phyloP scores from a whole-genome alignment of 1,140 invertebrate genomes.

The Tenebrio molitor region DNA sequence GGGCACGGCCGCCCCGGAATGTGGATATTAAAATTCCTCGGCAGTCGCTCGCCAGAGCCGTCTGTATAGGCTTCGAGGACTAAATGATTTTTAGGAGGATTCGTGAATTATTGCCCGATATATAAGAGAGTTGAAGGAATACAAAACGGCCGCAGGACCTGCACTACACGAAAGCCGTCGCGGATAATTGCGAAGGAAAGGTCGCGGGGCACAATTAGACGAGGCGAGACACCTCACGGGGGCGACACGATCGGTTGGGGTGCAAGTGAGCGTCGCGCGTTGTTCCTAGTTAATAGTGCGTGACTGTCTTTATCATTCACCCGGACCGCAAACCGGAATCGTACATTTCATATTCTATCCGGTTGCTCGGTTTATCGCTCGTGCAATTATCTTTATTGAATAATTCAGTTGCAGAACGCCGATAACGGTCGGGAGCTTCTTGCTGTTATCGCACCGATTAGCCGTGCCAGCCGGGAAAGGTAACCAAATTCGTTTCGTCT shows the following conservation, averaged over 20 bases:
- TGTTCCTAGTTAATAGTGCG: slow-evolving; percentile 28
- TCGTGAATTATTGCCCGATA: slow-evolving; percentile 54
- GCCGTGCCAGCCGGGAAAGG: too few relatives aligned
- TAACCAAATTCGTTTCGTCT: too few relatives aligned
- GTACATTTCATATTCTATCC: slow-evolving; percentile 32
- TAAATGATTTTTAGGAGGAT: slow-evolving; percentile 57
- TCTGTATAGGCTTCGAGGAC: slow-evolving; percentile 48
- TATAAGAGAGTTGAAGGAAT: slow-evolving; percentile 32
- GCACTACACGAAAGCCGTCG: too few relatives aligned
- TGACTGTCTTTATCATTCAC: slow-evolving; percentile 31
- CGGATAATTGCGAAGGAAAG: too few relatives aligned
- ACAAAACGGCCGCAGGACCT: too few relatives aligned
- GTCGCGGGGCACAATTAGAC: too few relatives aligned
- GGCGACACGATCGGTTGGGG: slow-evolving; percentile 2
- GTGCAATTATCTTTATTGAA: slow-evolving; percentile 17
- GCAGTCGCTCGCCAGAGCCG: slow-evolving; percentile 47
- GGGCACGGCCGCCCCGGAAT: slow-evolving; percentile 41
- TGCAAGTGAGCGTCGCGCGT: slow-evolving; percentile 19
- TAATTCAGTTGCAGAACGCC: slow-evolving; percentile 3
- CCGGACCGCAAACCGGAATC: slow-evolving; percentile 13
- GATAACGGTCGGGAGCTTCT: slow-evolving; percentile 10
- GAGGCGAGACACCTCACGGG: too few relatives aligned
- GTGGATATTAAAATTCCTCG: slow-evolving; percentile 59
- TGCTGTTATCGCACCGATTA: too few relatives aligned
- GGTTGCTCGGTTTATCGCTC: slow-evolving; percentile 12